Evolutionary conservation across 2,113 vertebrate genomes (phyloP).

Genomic region (Coracopsis vasa): DNA sequence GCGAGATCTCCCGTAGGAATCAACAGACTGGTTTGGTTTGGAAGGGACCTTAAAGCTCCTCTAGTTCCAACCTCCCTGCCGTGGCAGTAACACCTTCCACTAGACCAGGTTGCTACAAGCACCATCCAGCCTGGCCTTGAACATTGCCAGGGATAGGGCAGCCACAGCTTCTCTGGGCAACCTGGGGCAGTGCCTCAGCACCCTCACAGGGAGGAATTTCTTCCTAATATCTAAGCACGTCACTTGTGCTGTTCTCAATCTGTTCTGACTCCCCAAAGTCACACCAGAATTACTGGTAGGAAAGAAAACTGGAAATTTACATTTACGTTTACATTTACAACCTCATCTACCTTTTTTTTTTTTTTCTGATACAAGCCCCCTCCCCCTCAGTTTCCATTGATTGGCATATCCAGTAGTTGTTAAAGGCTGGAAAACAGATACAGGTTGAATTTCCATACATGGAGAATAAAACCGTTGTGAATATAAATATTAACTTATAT

Average conservation of each 20-base stretch:
- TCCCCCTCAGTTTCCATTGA: rapidly evolving
- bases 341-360: too few relatives aligned
- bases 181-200: background rate
- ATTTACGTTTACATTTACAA: too few relatives aligned
- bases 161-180: background rate
- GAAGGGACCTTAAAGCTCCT: background rate
- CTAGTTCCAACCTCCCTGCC: background rate
- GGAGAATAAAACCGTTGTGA: background rate
- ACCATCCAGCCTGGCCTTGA: background rate
- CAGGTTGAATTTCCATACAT: background rate
- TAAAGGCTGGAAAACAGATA: background rate
- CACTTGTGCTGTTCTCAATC: background rate
- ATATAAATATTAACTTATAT: background rate
- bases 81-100: background rate
- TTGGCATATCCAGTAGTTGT: background rate
- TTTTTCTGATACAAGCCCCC: background rate
- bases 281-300: background rate
- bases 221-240: background rate
- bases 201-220: background rate
- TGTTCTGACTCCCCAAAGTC: background rate
- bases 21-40: background rate
- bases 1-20: background rate
- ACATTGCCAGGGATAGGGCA: background rate
- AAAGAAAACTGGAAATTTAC: background rate
- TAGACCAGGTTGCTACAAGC: background rate